Percentiles rank a stretch among this genome's conserved stretches.
phyloP scores from a whole-genome alignment of 1,140 invertebrate species.

The Drosophila simulans region DNA sequence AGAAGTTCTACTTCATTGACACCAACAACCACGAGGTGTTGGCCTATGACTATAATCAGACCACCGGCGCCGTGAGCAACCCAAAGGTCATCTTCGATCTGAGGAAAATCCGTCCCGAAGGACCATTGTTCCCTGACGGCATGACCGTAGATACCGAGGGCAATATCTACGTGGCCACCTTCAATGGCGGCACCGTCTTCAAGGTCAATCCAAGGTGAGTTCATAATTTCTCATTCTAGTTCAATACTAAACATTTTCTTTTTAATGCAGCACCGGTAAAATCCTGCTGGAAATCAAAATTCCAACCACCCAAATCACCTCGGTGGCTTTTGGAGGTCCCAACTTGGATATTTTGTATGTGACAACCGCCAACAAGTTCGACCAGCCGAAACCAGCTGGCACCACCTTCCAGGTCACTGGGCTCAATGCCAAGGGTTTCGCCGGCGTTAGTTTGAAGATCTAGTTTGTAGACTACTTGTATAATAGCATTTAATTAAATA shows the following conservation, averaged over 20 bases:
- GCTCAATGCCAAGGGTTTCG: constrained; percentile 87
- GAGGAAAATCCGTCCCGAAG: constrained; percentile 85
- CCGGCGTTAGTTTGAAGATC: constrained; percentile 60
- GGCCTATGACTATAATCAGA: constrained; percentile 90
- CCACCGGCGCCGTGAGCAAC: constrained; percentile 88
- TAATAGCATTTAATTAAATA: constrained; percentile 8
- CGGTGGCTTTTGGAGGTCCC: constrained; percentile 91
- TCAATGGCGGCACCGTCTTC: constrained; percentile 85
- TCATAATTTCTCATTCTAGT: background rate
- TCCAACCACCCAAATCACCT: constrained; percentile 91
- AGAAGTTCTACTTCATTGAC: constrained; percentile 92
- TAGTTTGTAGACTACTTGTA: constrained; percentile 26
- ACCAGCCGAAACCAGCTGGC: constrained; percentile 88
- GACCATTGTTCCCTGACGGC: constrained; percentile 87
- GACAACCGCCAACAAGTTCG: constrained; percentile 88
- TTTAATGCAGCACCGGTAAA: constrained; percentile 60
- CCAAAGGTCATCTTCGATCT: constrained; percentile 86
- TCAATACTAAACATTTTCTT: background rate
- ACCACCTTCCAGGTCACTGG: constrained; percentile 89
- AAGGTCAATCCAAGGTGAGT: constrained; percentile 78
- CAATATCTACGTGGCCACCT: constrained; percentile 90
- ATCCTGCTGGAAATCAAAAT: constrained; percentile 74
- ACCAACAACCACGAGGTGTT: constrained; percentile 88
- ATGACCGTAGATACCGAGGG: constrained; percentile 91
- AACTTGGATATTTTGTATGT: constrained; percentile 91